Evolutionary conservation across 2,797 vertebrate species (phyloP).

Genomic region (Periparus ater): DNA sequence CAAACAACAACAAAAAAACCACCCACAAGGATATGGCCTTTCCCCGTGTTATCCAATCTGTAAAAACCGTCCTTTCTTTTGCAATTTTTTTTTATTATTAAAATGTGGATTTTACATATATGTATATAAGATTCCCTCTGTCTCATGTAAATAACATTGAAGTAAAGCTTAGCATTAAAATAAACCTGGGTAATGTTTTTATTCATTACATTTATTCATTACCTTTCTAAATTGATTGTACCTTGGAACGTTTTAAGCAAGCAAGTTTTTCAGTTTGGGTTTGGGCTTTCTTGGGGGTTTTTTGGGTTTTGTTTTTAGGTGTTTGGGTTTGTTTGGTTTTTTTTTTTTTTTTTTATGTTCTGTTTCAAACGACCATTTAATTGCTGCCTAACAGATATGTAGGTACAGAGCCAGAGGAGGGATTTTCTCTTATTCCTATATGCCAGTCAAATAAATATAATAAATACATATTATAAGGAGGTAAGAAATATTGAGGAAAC

Average conservation of each 20-base stretch:
- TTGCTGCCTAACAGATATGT: neutral
- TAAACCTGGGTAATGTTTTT: neutral
- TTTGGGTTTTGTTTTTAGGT: too few relatives aligned
- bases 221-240: neutral
- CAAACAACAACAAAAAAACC: too few relatives aligned
- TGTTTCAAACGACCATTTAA: neutral
- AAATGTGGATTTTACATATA: neutral
- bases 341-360: neutral
- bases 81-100: neutral
- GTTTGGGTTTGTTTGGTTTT: rapidly evolving
- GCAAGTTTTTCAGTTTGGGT: neutral
- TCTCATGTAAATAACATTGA: neutral
- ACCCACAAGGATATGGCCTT: neutral
- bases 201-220: too few relatives aligned
- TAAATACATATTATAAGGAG: neutral
- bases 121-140: neutral
- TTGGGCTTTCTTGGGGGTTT: rapidly evolving
- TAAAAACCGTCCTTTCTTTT: neutral
- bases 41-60: neutral
- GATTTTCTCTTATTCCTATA: neutral
- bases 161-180: neutral
- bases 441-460: neutral
- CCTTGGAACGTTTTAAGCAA: neutral
- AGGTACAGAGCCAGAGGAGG: neutral
- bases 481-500: neutral